These are phyloP conservation scores for Helicoverpa assulta DNA, from an alignment of 2,888 invertebrate genomes.

Conservation along the genomic window DNA sequence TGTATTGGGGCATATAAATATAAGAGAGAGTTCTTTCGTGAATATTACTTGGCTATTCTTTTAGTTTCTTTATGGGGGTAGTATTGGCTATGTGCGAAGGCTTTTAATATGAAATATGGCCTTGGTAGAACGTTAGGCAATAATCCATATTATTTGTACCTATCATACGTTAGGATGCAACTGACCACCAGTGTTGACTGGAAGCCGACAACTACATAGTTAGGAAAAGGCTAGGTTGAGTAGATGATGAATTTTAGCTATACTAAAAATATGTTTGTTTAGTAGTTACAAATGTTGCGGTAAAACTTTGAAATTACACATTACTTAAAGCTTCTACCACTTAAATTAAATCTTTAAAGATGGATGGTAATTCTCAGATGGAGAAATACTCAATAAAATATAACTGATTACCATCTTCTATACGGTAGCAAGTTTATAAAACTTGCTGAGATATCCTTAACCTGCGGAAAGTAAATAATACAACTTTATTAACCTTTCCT, in stretches of 20 bases:
- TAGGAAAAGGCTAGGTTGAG: no score
- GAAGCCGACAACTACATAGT: no score
- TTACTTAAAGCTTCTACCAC: background rate
- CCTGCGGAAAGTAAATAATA: background rate
- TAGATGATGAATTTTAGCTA: no score
- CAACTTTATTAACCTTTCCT: constrained; percentile 22
- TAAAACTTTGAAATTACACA: background rate
- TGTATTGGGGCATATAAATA: constrained; percentile 57
- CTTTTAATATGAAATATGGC: constrained; percentile 17
- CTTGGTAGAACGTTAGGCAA: constrained; percentile 31
- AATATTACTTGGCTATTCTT: constrained; percentile 55
- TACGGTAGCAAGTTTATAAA: background rate
- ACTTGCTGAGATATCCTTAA: background rate
- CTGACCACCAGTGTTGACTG: no score
- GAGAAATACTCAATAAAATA: background rate
- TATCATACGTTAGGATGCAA: no score
- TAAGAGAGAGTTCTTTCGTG: constrained; percentile 46
- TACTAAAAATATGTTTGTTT: background rate
- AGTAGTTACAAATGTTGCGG: background rate
- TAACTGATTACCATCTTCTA: background rate
- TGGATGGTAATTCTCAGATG: background rate
- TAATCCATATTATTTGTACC: background rate
- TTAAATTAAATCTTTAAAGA: background rate
- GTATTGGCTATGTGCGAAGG: constrained; percentile 27
- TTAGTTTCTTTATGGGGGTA: constrained; percentile 43